phyloP scores from a whole-genome alignment of 2,888 invertebrate species.

The Mongoloraphidia duomilia region DNA sequence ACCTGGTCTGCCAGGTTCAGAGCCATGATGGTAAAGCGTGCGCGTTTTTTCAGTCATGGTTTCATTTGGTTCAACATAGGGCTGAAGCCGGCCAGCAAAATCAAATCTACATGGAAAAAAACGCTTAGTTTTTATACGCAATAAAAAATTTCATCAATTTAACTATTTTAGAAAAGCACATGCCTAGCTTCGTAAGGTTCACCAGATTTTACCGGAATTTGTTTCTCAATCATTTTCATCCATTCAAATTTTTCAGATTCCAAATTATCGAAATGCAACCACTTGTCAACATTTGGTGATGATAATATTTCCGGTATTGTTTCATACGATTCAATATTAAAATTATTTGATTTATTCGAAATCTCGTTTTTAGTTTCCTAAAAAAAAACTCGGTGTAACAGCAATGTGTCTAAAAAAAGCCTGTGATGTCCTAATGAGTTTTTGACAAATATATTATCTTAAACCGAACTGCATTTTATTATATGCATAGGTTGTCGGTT shows the following conservation, averaged over 20 bases:
- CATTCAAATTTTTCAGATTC: slow-evolving; percentile 81
- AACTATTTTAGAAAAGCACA: background rate
- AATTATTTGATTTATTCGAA: slow-evolving; percentile 16
- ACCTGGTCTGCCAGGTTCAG: slow-evolving; percentile 81
- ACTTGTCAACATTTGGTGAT: slow-evolving; percentile 48
- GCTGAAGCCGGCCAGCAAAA: slow-evolving; percentile 64
- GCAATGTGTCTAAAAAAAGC: slow-evolving; percentile 12
- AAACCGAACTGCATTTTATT: too few relatives aligned
- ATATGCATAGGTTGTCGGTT: too few relatives aligned
- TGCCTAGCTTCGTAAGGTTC: slow-evolving; percentile 57
- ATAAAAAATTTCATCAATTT: background rate
- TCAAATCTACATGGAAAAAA: slow-evolving; percentile 42
- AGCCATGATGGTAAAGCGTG: slow-evolving; percentile 82
- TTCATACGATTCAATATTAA: slow-evolving; percentile 31
- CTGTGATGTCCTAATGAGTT: background rate
- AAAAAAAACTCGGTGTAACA: background rate
- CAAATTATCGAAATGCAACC: slow-evolving; percentile 75
- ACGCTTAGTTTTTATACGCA: background rate
- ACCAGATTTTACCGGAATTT: slow-evolving; percentile 35
- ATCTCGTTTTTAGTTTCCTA: slow-evolving; percentile 1
- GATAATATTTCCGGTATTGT: slow-evolving; percentile 36
- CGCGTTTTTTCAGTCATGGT: slow-evolving; percentile 41
- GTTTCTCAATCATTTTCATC: slow-evolving; percentile 60
- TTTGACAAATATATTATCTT: too few relatives aligned
- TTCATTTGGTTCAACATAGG: slow-evolving; percentile 47